phyloP scores from a whole-genome alignment of 2,797 vertebrate genomes.

The Garrulus glandarius region DNA sequence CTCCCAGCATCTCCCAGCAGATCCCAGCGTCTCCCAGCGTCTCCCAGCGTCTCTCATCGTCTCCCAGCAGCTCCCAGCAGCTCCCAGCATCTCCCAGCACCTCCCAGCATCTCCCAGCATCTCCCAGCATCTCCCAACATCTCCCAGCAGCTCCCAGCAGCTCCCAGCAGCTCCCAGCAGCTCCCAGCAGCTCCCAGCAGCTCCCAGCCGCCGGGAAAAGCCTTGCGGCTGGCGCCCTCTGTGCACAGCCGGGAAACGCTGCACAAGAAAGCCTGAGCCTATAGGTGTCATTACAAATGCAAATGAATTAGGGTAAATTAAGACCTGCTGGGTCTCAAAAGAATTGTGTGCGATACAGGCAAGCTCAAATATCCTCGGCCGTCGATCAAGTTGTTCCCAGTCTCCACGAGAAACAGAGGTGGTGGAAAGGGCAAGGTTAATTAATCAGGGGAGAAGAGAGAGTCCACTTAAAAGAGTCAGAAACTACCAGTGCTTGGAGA shows the following conservation, averaged over 20 bases:
- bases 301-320: not conserved
- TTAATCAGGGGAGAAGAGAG: not conserved
- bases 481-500: not conserved
- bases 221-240: not conserved
- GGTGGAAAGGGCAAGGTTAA: not conserved
- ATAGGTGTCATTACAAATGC: rapidly evolving
- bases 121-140: too few relatives aligned
- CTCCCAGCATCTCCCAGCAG: too few relatives aligned
- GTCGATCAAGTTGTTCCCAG: not conserved
- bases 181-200: not conserved
- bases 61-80: too few relatives aligned
- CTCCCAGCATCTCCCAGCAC: too few relatives aligned
- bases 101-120: too few relatives aligned
- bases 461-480: not conserved
- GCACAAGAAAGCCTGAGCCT: rapidly evolving
- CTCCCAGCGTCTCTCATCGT: too few relatives aligned
- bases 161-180: not conserved
- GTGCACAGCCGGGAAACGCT: not conserved
- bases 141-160: not conserved
- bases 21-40: too few relatives aligned
- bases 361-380: not conserved
- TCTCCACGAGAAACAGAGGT: rapidly evolving
- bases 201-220: rapidly evolving
- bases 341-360: not conserved
- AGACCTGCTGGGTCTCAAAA: not conserved